Conservation (phyloP, 2,797 vertebrate species). For the Cygnus olor region DNA sequence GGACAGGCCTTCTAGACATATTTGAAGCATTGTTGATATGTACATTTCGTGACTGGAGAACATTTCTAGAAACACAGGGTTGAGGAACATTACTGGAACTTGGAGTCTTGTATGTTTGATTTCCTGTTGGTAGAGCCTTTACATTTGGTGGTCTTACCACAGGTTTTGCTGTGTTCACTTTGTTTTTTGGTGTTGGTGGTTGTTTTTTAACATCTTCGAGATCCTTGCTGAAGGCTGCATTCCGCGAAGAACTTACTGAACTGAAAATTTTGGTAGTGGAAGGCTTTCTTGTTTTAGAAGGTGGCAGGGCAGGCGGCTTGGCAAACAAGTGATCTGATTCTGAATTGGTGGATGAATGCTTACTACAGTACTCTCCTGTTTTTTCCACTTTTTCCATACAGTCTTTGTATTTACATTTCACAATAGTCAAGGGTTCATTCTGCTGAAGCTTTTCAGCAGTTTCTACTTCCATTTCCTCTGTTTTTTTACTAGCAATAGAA, state of each 20-base stretch:
- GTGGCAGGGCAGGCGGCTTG: slow-evolving; percentile 77
- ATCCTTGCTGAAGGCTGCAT: slow-evolving; percentile 80
- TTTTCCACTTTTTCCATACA: slow-evolving; percentile 39
- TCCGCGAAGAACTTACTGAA: slow-evolving; percentile 78
- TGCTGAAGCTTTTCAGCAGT: neutral
- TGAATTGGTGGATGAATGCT: slow-evolving; percentile 24
- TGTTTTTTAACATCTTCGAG: slow-evolving; percentile 68
- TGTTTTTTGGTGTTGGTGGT: slow-evolving; percentile 64
- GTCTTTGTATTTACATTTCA: slow-evolving; percentile 46
- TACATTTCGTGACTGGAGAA: slow-evolving; percentile 21
- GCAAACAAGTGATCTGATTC: slow-evolving; percentile 74
- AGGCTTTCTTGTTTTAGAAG: slow-evolving; percentile 69
- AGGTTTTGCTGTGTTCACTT: neutral
- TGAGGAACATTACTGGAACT: neutral
- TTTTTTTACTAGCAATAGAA: neutral
- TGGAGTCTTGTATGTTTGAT: neutral
- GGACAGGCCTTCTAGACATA: neutral
- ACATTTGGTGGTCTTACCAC: neutral
- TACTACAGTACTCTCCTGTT: slow-evolving; percentile 24
- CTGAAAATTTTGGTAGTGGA: slow-evolving; percentile 84
- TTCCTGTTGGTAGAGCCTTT: neutral
- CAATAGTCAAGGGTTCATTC: neutral
- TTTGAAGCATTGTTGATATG: neutral
- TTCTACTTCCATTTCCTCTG: slow-evolving; percentile 36
- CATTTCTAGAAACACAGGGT: neutral